Evolutionary conservation across 2,113 vertebrate species (phyloP), one percentile per base, ranked within the genome.

Genomic region (Scalopus aquaticus): DNA sequence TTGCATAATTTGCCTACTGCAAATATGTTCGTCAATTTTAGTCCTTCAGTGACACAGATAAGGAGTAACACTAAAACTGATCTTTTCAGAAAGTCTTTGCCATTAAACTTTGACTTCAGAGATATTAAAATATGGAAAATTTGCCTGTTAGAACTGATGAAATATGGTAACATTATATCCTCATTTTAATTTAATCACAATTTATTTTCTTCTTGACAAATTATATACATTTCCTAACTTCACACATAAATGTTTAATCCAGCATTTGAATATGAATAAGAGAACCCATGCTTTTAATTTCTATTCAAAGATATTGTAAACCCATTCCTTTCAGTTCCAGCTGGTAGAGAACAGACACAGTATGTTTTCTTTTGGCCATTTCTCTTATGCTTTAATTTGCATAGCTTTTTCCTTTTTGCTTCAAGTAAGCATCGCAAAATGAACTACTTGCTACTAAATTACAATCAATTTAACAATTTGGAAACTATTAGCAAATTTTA

Each of bases 391-490:
- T 85, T 76, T 65, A 7, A 44, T 82, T 70, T 78, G 16, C 24
- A 77, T 30, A 37, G 37, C 5, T 49, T 92, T 90, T n/a, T 65
- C 70, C 81, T 60, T 84, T 74, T 91, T 73, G 26, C 24, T 87
- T 96, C 54, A 80, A 79, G n/a, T 79, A 74, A 95, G 28, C 51
- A 73, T 58, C 80, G 46, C 70, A 94, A 97, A 93, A 89, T 60
- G 65, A 94, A 72, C n/a, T 83, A 90, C 56, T 93, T 69, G 2
- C 42, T 74, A 73, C 72, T 90, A 94, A 97, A 90, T 96, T 87
- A 73, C 28, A 91, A 91, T 96, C 87, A 95, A 85, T 93, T 92
- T 83, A 94, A 76, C 90, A 92, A 96, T 93, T 96, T 94, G 60
- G 78, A 94, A 93, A 90, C 42, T 93, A 91, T 94, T 96, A 94